Conservation (phyloP, 2,113 vertebrate genomes). For the Pipa parva region DNA sequence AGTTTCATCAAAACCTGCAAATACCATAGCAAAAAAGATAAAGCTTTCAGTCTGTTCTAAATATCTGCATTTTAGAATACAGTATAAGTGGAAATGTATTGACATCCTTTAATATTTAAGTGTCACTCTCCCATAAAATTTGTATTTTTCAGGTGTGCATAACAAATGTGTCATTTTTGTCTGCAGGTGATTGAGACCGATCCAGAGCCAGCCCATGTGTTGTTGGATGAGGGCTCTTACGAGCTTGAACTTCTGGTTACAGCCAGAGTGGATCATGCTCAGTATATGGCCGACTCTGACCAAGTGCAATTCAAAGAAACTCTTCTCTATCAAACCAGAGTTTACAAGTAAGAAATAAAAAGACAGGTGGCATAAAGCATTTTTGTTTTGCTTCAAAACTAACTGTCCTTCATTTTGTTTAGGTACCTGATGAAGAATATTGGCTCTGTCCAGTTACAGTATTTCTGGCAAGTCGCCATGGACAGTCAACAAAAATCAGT, state of each 20-base stretch:
- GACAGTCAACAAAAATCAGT: conserved; percentile 45
- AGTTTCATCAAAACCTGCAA: too few relatives aligned
- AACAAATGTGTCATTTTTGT: too few relatives aligned
- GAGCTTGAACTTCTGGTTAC: conserved; percentile 71
- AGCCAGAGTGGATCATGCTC: conserved; percentile 61
- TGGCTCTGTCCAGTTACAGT: conserved; percentile 70
- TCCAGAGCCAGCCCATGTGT: conserved; percentile 66
- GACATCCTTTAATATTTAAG: too few relatives aligned
- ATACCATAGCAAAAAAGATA: too few relatives aligned
- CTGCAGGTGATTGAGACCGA: conserved; percentile 66
- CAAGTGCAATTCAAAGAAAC: conserved; percentile 73
- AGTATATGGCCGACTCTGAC: conserved; percentile 53
- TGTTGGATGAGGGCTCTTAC: conserved; percentile 61
- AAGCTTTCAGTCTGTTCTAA: too few relatives aligned
- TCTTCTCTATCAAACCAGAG: conserved; percentile 71
- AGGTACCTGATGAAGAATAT: conserved; percentile 65
- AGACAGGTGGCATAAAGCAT: background rate
- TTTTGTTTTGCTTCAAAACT: background rate
- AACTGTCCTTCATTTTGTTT: background rate
- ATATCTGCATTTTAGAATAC: too few relatives aligned
- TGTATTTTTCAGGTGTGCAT: too few relatives aligned
- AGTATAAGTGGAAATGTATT: too few relatives aligned
- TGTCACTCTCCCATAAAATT: too few relatives aligned
- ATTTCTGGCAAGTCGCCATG: conserved; percentile 60
- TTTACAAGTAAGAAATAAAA: conserved; percentile 69